Evolutionary conservation across 2,888 invertebrate species (phyloP).

Genomic region (Drosophila phalerata): DNA sequence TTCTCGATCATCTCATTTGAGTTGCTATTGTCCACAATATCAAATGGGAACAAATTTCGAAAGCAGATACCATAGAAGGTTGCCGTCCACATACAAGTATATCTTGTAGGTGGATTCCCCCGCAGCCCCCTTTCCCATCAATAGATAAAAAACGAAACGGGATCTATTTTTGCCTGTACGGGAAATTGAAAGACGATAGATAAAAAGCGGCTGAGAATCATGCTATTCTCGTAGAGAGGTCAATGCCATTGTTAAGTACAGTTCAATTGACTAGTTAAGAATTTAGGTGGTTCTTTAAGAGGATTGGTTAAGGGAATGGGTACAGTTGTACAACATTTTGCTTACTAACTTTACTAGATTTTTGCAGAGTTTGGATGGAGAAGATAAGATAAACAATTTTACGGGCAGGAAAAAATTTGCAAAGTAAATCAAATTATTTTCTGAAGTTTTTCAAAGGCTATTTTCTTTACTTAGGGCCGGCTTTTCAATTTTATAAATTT

Average conservation of each 20-base stretch:
- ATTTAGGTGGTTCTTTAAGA: neutral
- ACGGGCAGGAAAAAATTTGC: neutral
- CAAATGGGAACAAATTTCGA: constrained; percentile 54
- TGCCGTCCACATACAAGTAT: constrained; percentile 42
- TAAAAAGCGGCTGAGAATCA: neutral
- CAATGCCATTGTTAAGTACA: constrained; percentile 32
- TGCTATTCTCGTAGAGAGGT: constrained; percentile 15
- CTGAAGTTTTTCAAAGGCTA: neutral
- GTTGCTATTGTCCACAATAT: constrained; percentile 51
- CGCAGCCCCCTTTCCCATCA: neutral
- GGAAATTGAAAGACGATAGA: neutral
- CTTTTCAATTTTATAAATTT: too few relatives aligned
- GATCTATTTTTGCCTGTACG: constrained; percentile 21
- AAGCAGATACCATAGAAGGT: constrained; percentile 65
- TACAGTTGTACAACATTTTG: too few relatives aligned
- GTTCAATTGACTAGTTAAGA: constrained; percentile 10
- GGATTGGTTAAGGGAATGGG: too few relatives aligned
- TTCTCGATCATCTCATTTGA: constrained; percentile 20
- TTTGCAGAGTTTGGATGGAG: too few relatives aligned
- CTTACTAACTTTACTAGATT: too few relatives aligned
- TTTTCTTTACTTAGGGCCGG: too few relatives aligned
- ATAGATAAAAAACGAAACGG: constrained; percentile 19
- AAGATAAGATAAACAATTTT: neutral
- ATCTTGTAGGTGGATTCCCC: constrained; percentile 57
- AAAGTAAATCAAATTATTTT: neutral